A percentile compares a stretch with the other conserved stretches of the same genome.
Conservation (phyloP, 2,888 invertebrate species). For the Clepsis dumicolana region DNA sequence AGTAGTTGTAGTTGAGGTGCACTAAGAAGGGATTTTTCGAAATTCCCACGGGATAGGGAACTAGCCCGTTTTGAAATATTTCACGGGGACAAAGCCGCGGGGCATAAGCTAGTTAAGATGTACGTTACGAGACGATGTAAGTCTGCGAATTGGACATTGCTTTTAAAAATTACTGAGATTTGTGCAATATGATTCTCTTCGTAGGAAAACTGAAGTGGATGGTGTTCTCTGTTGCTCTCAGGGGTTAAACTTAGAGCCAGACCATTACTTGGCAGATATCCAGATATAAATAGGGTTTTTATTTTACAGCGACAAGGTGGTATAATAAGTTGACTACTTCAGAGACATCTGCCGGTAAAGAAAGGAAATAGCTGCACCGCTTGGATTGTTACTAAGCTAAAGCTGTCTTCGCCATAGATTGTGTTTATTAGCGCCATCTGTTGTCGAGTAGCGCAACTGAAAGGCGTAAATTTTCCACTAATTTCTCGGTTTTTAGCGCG, state of each 20-base stretch:
- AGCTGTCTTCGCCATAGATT: background rate
- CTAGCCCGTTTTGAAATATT: too few species aligned
- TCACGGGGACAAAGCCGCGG: too few species aligned
- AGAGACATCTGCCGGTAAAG: constrained; percentile 18
- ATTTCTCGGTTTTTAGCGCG: constrained; percentile 15
- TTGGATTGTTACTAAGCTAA: background rate
- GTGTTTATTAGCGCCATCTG: constrained; percentile 55
- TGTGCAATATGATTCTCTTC: constrained; percentile 5
- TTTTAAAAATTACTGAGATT: background rate
- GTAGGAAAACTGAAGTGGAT: background rate
- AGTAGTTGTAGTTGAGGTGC: too few species aligned
- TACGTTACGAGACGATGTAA: background rate
- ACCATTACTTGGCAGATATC: too few species aligned
- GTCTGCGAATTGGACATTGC: background rate
- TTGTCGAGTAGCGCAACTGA: constrained; percentile 51
- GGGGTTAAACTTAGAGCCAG: too few species aligned
- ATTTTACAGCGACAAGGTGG: background rate
- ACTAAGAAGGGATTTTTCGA: too few species aligned
- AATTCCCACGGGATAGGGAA: too few species aligned
- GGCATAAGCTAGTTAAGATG: background rate
- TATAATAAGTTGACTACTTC: background rate
- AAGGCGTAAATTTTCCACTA: background rate
- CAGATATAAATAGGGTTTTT: too few species aligned
- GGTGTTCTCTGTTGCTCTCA: background rate
- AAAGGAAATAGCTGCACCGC: background rate